Base-by-base conservation (phyloP, 2,888 invertebrate species). In the Zygogramma bicolorata region DNA sequence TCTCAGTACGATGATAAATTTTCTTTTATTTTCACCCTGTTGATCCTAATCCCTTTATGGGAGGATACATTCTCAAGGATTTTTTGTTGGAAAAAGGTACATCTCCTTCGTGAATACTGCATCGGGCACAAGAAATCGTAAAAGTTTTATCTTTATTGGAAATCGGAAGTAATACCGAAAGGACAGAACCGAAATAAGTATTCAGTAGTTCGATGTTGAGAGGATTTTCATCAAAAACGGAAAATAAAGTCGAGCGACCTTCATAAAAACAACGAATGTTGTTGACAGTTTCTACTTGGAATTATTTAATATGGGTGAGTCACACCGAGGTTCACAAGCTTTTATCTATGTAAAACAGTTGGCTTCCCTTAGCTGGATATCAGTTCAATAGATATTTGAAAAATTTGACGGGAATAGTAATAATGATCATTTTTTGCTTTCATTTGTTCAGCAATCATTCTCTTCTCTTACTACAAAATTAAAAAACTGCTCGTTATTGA, bases 121-220 rank as follows among this genome's bases (percentile, higher is more conserved):
- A 53, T 22, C 4, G 53, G 25, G 25, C n/a, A 25, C 25, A 53
- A 22, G 25, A 25, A 53, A 53, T 53, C 53, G 53, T 53, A 53
- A 53, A 53, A 8, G 53, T 25, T 53, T 53, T n/a, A 53, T 53
- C 46, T 53, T 53, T 53, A 53, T 53, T 53, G 25, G 53, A n/a
- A 25, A 53, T 49, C 53, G 22, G 25, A 53, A 25, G 25, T 25
- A 53, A n/a, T 13, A 53, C 25, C 25, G 15, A 46, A 42, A 53
- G n/a, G 53, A 25, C 25, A 53, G 13, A 53, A 13, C 5, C 18
- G 18, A 46, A 42, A 46, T 15, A 8, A 8, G 22, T 5, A 22
- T 53, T 25, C 22, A n/a, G 25, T 6, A 1, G 4, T 53, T 49
- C 3, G 13, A 22, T 8, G 22, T 22, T 22, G 49, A 8, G 13